Evolutionary conservation across 2,797 vertebrate species (phyloP), one percentile per base, ranked within the genome.

Genomic region (Crocidura indochinensis): DNA sequence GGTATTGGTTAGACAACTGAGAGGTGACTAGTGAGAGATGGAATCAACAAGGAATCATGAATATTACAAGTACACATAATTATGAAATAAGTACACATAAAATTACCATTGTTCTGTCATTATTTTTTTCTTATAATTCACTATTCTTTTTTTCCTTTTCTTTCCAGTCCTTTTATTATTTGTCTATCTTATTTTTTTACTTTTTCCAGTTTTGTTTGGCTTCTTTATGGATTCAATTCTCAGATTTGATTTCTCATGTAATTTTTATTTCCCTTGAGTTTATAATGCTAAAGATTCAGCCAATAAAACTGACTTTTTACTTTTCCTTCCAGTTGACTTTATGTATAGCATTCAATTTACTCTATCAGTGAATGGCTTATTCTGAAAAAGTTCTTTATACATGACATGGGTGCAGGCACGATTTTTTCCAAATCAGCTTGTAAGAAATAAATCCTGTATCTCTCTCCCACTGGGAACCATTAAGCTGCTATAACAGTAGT

Each of bases 391-490:
- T 93, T 84, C 82, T 95, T 95, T 93, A 72, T 81, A 80, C 65
- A 89, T 67, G 31, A 93, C 81, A 87, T 85, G 47, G 92, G 64
- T 87, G 24, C 47, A 90, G 77, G 47, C 38, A 51, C 91, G 91
- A 82, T 81, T 94, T 94, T 94, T 91, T 68, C 51, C 81, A 94
- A 94, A 95, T 96, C 86, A 94, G 87, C 77, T 87, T 88, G 49
- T 89, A 80, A 94, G 88, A 95, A 95, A 93, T 95, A 94, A 96
- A 95, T 94, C 85, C 88, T 92, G 38, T 93, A 94, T 91, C 87
- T 95, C 76, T 88, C 62, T 96, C 96, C 94, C 96, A 85, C 93
- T 96, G 95, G 96, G 96, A 93, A 95, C 87, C 78, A 96, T 97
- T 95, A 97, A 93, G 84, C 26, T 87, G 84, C 91, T 96, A 19